Base-by-base conservation (phyloP, 2,797 vertebrate species). In the Protosalanx chinensis region DNA sequence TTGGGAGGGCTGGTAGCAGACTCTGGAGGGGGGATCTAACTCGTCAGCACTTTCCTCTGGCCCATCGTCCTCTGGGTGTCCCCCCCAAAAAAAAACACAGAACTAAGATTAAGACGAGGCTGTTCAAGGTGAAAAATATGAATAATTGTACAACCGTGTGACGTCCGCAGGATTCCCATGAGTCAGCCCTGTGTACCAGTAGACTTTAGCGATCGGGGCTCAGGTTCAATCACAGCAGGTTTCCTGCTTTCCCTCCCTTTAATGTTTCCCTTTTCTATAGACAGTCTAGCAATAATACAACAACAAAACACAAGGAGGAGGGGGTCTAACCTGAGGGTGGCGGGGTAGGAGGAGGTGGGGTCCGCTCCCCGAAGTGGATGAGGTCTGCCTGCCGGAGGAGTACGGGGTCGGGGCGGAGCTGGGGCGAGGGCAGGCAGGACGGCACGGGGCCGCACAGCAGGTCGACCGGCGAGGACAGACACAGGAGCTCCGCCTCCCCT, bases 381-480 rank as follows among this genome's bases (percentile, higher is more conserved):
- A 98, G 94, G 83, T 98, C 95, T 0, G 84, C 77, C 33, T 91
- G 88, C 75, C 93, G 91, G 4, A 93, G 89, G 72, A 93, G 76
- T 29, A 98, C 93, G 0, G 94, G 96, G 82, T 98, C 94, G 0
- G 98, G 98, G 76, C 92, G 92, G 81, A 99, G 95, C 79, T 97
- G 96, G 1, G 98, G 98, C 15, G 97, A 98, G 0, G 97, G 97
- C 13, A 99, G 89, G 84, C 95, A 97, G 66, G 97, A 98, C 1
- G 97, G 98, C 27, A 98, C 95, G 0, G 98, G 97, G 4, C 95
- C 97, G 68, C 97, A 97, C 79, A 99, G 82, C 51, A 99, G 93
- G 89, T 99, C 98, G 29, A 96, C 81, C 0, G 96, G 94, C 59
- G 95, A 90, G 1, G 87, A 83, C 78, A 97, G 88, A 83, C 84